Conservation (phyloP, 2,113 vertebrate genomes). For the Eulacestoma nigropectus region DNA sequence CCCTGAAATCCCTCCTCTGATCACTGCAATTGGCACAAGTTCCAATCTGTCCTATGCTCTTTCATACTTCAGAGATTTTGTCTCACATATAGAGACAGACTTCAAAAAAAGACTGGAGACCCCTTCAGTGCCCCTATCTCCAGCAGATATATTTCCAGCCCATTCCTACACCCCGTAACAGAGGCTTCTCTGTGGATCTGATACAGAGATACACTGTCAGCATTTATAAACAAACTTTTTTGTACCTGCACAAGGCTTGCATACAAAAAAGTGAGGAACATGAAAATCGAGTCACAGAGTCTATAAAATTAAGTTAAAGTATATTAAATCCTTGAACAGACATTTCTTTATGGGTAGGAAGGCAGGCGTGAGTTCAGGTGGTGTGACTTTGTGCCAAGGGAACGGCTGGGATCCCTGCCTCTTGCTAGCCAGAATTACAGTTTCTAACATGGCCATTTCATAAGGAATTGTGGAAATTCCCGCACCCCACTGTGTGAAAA, state of each 20-base stretch:
- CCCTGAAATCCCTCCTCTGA: not conserved
- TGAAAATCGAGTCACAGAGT: not conserved
- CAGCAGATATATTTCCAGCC: not conserved
- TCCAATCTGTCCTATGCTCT: not conserved
- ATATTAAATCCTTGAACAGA: not conserved
- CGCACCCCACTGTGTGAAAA: rapidly evolving
- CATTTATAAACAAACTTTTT: not conserved
- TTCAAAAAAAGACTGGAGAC: not conserved
- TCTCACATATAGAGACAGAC: not conserved
- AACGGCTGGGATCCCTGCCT: not conserved
- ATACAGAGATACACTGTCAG: not conserved
- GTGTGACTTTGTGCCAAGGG: not conserved
- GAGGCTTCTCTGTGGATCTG: not conserved
- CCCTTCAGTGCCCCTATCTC: not conserved
- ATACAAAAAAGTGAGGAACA: not conserved
- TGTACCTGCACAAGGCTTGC: not conserved
- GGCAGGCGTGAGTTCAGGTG: not conserved
- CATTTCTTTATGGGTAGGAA: not conserved
- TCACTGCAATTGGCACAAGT: not conserved
- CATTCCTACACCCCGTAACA: not conserved
- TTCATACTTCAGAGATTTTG: not conserved
- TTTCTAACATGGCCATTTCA: not conserved
- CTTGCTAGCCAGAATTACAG: not conserved
- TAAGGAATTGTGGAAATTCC: not conserved
- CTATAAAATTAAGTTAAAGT: not conserved